These are phyloP conservation scores for Oreochromis spilurus DNA, from an alignment of 2,113 vertebrate species.

Conservation along the genomic window DNA sequence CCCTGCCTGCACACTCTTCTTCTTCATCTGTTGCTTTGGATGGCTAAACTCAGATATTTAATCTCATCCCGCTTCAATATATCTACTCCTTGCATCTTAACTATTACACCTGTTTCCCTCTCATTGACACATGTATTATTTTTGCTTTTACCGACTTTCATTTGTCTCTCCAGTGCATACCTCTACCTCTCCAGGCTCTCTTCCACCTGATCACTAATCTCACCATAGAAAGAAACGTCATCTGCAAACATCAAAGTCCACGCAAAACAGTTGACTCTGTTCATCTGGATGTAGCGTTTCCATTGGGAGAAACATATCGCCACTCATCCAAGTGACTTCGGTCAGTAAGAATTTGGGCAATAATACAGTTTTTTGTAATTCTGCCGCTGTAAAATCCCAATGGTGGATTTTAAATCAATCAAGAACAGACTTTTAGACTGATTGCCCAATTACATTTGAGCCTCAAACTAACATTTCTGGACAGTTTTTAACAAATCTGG, in stretches of 20 bases:
- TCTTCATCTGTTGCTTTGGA: background rate
- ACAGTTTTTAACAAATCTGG: background rate
- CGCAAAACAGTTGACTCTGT: background rate
- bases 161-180: background rate
- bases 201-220: background rate
- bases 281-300: background rate
- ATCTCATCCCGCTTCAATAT: background rate
- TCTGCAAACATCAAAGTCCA: background rate
- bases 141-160: background rate
- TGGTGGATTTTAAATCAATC: background rate
- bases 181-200: background rate
- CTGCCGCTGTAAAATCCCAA: background rate
- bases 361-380: background rate
- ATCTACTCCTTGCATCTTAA: background rate
- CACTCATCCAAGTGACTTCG: background rate
- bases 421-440: background rate
- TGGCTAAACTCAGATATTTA: background rate
- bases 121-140: background rate
- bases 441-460: background rate
- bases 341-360: background rate
- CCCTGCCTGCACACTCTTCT: background rate
- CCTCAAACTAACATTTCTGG: background rate
- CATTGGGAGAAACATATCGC: background rate
- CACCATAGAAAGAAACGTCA: background rate
- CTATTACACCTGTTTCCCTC: background rate